phyloP scores from a whole-genome alignment of 2,113 vertebrate genomes.

The Choloepus hoffmanni region DNA sequence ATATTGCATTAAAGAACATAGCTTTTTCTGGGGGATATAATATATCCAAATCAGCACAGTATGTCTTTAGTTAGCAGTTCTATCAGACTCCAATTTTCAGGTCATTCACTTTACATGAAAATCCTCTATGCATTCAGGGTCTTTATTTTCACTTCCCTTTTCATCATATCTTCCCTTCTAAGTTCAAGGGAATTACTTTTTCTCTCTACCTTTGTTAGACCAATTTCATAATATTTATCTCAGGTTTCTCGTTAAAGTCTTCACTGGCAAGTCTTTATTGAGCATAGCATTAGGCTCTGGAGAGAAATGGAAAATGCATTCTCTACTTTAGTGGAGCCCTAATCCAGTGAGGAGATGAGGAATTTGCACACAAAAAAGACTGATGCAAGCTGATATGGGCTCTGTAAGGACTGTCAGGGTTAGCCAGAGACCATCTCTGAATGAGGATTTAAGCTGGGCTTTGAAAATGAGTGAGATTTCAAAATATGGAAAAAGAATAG shows the following conservation, averaged over 20 bases:
- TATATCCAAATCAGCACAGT: neutral
- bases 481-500: neutral
- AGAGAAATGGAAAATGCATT: neutral
- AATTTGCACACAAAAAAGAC: neutral
- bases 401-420: neutral
- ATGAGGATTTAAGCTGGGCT: neutral
- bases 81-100: neutral
- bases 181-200: constrained; percentile 4
- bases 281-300: neutral
- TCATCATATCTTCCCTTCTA: neutral
- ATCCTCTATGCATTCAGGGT: neutral
- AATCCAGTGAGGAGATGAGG: neutral
- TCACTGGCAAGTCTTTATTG: neutral
- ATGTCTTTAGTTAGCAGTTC: neutral
- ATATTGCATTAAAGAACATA: too few relatives aligned
- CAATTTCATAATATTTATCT: neutral
- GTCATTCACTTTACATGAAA: neutral
- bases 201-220: neutral
- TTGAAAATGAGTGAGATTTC: neutral
- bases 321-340: neutral
- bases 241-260: neutral
- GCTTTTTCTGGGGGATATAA: too few relatives aligned
- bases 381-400: too few relatives aligned
- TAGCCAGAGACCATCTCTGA: neutral
- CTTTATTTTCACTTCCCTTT: neutral